Evolutionary conservation across 2,797 vertebrate species (phyloP), one percentile per base, ranked within the genome.

Genomic region (Dryobates pubescens): DNA sequence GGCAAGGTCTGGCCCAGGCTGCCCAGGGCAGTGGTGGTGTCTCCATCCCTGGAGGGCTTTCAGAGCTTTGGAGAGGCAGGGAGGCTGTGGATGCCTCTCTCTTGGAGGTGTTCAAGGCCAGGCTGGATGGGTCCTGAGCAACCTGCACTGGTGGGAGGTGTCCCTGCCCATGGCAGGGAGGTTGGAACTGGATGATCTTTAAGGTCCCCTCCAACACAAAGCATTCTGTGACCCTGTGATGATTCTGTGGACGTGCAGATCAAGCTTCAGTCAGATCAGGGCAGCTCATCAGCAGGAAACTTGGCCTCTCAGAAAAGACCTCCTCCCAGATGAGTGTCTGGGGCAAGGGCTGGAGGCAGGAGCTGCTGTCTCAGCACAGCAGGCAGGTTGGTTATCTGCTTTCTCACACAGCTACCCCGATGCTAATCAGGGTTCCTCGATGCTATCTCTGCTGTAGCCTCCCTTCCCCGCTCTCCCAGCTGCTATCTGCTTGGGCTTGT

Each of bases 291-390:
- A 15, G 1, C 3, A 64, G 71, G 19, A 34, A 53, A 22, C 20
- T 2, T 9, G 36, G 62, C 69, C 67, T 58, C 3, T 57, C 27
- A 5, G 14, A 23, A 36, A 15, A 75, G 53, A 11, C 36, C 64
- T 47, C 22, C 59, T 67, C 27, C 36, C 10, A 38, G 27, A 13
- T 45, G n/a, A 0, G 32, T 6, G 84, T 12, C 68, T 49, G 86
- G 70, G 51, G 18, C 75, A 32, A 47, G 63, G 61, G 30, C 47
- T 51, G 63, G 73, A 43, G 38, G 11, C 41, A 8, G 82, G 45
- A 91, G 29, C 14, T 78, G 93, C 95, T 88, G 91, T 17, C 82
- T 95, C 96, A 95, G 96, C 92, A 79, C 7, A 2, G 24, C 17
- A 10, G n/a, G 11, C 61, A 3, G 45, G 71, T 14, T 80, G 62